Percentiles rank a stretch among this genome's conserved stretches.
phyloP scores from a whole-genome alignment of 2,888 invertebrate species.

The Odontothrips loti region DNA sequence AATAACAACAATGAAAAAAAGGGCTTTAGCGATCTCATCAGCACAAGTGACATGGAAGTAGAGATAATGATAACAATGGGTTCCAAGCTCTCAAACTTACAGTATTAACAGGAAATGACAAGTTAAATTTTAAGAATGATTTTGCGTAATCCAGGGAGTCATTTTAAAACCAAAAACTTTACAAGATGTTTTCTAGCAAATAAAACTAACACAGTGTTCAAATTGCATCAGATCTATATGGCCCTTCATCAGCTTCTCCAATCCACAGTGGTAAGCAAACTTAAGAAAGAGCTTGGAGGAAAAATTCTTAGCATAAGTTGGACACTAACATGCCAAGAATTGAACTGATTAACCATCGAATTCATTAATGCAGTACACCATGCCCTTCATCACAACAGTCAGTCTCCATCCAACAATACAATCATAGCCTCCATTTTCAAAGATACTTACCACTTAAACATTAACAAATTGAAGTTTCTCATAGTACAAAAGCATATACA shows the following conservation, averaged over 20 bases:
- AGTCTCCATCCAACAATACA: not conserved
- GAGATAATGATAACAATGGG: no score
- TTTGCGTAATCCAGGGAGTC: not conserved
- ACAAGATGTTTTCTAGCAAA: not conserved
- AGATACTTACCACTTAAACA: not conserved
- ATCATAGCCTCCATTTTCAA: not conserved
- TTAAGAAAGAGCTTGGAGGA: not conserved
- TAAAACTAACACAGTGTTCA: not conserved
- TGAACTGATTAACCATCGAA: not conserved
- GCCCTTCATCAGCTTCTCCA: not conserved
- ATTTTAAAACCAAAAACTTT: not conserved
- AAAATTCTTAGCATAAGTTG: not conserved
- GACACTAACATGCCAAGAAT: not conserved
- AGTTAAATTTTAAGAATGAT: not conserved
- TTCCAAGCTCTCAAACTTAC: not conserved
- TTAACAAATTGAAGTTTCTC: not conserved
- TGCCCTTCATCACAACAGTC: not conserved
- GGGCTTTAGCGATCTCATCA: no score
- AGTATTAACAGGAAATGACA: not conserved
- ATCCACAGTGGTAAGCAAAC: no score
- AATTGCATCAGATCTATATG: not conserved
- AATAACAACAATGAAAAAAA: not conserved
- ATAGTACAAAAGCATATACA: not conserved
- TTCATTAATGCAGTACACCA: not conserved
- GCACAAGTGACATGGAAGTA: no score